Evolutionary conservation across 1,140 invertebrate genomes (phyloP), one percentile per base, ranked within the genome.

Genomic region (Leptopilina clavipes): DNA sequence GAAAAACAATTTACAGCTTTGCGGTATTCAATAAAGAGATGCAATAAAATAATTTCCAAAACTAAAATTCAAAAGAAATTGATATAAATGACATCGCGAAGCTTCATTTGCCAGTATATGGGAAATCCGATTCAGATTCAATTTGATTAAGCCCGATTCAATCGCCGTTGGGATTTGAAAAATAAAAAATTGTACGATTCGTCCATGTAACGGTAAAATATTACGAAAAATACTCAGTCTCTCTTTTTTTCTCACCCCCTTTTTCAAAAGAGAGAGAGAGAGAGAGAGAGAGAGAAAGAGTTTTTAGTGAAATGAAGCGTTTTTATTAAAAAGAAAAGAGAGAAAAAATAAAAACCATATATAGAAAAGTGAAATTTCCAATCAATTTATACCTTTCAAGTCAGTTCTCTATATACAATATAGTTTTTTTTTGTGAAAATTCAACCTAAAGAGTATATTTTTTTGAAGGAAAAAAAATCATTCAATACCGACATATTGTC

Each of bases 131-230:
- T 77, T 77, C 45, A 10, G 12, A 74, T 74, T 74, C 48, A 70
- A 77, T 77, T 77, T 52, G 72, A 77, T 77, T 74, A 74, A 77
- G 56, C 70, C 44, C 76, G 72, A 77, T 77, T 74, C 48, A 74
- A 77, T 77, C 48, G 12, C 18, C 45, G 56, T 19, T 70, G 44
- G 18, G 22, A 40, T 59, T 54, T 22, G 59, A 40, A 40, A 8
- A 40, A 40, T 8, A 40, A 40, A 40, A 40, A 40, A 40, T 14
- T 31, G 59, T 65, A 65, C 22, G 22, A 65, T 10, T 31, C 22
- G 22, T 25, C 3, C 59, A 65, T 59, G 48, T 59, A 17, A 44
- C 17, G n/a, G 31, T 65, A 40, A 65, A 65, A 37, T 31, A 65
- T 65, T 31, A 14, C 12, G 6, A 65, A 65, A 65, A 59, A 22